Conservation (phyloP, 1,140 invertebrate species). For the Colletes gigas region DNA sequence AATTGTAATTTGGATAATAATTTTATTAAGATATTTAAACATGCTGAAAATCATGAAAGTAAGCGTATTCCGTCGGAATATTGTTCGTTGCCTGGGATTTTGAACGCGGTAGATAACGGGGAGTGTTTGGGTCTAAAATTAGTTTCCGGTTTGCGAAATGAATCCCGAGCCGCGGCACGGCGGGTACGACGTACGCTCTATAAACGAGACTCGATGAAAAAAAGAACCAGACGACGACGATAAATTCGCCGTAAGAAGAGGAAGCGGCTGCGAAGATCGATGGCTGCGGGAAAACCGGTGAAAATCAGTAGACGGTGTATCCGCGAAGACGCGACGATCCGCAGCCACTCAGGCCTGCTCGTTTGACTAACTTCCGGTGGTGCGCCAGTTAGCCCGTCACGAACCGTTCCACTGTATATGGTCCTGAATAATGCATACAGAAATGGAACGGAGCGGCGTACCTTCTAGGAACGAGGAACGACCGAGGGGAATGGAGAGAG, state of each 20-base stretch:
- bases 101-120: no score
- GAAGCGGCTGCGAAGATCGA: neutral
- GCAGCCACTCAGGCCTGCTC: constrained; percentile 47
- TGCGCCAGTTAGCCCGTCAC: constrained; percentile 62
- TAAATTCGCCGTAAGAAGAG: neutral
- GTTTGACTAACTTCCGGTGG: constrained; percentile 66
- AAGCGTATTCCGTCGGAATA: no score
- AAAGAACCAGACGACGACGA: no score
- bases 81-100: no score
- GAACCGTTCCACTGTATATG: constrained; percentile 53
- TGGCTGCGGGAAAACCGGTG: neutral
- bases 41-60: no score
- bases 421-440: constrained; percentile 65
- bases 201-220: no score
- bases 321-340: constrained; percentile 61
- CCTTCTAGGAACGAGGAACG: constrained; percentile 34
- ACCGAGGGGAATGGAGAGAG: neutral
- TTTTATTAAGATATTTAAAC: no score
- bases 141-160: no score
- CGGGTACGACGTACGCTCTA: no score
- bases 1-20: no score
- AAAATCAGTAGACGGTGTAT: constrained; percentile 61
- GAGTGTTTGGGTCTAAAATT: no score
- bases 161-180: no score
- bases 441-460: constrained; percentile 24